Evolutionary conservation across 2,888 invertebrate genomes (phyloP), one percentile per base, ranked within the genome.

Genomic region (Nemotelus nigrinus): DNA sequence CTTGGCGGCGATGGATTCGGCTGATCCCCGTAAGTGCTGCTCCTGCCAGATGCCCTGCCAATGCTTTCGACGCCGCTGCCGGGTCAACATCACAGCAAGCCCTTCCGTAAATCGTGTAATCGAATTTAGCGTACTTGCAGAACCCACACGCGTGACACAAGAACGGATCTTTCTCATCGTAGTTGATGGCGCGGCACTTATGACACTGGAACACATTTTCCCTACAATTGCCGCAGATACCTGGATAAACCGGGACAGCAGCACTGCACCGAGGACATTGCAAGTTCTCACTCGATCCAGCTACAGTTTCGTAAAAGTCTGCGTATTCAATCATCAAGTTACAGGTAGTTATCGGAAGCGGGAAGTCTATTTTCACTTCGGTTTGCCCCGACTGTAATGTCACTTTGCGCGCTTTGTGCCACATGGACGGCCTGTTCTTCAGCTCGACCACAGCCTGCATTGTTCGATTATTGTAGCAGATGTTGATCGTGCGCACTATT

Each of bases 151-250:
- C 95, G 87, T 98, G 98, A 85, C 99, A 99, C 44, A 99, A 89
- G 91, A 99, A 99, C 0, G 99, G 99, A 88, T 99, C 99, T 86
- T 98, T 97, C 86, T 99, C 98, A 86, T 98, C 98, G 87, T 99
- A 99, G 88, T 99, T 99, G 82, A 99, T 99, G 0, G 98, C 97
- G 44, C 97, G 94, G 84, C 99, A 99, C 88, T 99, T 99, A 89
- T 98, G 98, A 84, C 99, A 99, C 84, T 99, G 99, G 89, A 96
- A 99, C 0, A 99, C 99, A 86, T 99, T 99, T 86, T 99, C 99
- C 0, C 99, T 98, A 77, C 87, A 87, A 80, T 87, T 87, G 5
- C 85, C 95, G 85, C 99, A 99, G 0, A 99, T 97, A 0, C 99
- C 99, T 0, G 99, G 98, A 86, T 97, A 97, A 0, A 99, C 96